Evolutionary conservation across 2,888 invertebrate genomes (phyloP), one percentile per base, ranked within the genome.

Genomic region (Polymixis lichenea): DNA sequence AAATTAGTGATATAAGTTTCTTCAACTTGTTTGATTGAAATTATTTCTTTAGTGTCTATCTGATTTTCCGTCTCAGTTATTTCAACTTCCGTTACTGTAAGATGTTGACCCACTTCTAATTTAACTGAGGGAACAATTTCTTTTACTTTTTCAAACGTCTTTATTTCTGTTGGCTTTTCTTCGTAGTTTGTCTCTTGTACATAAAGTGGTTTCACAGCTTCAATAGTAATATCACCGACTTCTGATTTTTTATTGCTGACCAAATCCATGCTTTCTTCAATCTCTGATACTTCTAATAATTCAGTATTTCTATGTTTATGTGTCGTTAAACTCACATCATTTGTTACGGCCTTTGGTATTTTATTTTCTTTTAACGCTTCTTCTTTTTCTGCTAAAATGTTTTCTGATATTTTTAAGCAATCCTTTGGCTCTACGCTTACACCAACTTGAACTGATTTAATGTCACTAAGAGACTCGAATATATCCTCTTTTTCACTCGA

Each of bases 21-120:
- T 70, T 90, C 86, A 62, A 87, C 81, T 75, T 87, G 78, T 64
- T 87, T 90, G n/a, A 78, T 78, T 51, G 79, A 66, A 55, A 84
- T 81, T 60, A 77, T 72, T 75, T 75, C 77, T 73, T 78, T 87
- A 55, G 74, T 74, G 43, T 90, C 85, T 25, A 92, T 80, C 5
- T 73, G 49, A 9, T 87, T 83, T 94, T 97, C 97, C 83, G 94
- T 95, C 82, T 97, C 97, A 53, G 91, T 94, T 69, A 93, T 89
- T 85, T 96, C 91, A 51, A 94, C 91, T 91, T 97, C 97, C 22
- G 94, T 95, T 19, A 97, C 91, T 76, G 97, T 95, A 58, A 98
- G 84, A 88, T 97, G 96, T 89, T 93, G 91, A 85, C 88, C 93
- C 53, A 90, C 70, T 88, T 94, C 90, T 72, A 94, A 75, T 71